Evolutionary conservation across 2,113 vertebrate species (phyloP).

Genomic region (Columbina picui): DNA sequence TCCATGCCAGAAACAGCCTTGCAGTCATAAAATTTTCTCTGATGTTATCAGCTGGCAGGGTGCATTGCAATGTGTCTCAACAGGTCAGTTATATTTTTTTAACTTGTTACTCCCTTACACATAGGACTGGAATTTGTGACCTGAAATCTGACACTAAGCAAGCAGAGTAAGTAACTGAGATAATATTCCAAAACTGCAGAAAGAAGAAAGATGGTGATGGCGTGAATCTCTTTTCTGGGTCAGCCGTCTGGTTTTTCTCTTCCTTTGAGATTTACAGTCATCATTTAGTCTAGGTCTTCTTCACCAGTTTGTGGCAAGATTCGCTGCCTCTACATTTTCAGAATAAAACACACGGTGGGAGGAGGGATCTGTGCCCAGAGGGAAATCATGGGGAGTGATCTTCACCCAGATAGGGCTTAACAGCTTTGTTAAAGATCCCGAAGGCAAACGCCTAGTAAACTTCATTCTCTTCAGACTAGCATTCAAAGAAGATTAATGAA

Average conservation of each 20-base stretch:
- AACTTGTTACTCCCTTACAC: neutral
- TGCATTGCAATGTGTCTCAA: neutral
- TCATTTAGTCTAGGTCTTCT: conserved; percentile 7
- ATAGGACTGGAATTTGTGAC: neutral
- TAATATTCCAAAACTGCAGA: neutral
- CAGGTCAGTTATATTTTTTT: neutral
- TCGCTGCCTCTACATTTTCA: neutral
- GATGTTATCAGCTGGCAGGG: neutral
- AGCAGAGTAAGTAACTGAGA: neutral
- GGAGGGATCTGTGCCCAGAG: neutral
- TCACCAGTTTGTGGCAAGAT: neutral
- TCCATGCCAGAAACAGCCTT: neutral
- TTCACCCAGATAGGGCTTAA: neutral
- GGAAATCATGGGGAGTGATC: neutral
- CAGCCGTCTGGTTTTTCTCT: neutral
- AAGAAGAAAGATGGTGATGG: neutral
- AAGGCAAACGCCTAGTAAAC: neutral
- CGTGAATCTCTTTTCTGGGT: neutral
- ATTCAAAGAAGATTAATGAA: neutral
- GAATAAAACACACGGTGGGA: neutral
- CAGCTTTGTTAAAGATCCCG: neutral
- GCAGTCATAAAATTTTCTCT: neutral
- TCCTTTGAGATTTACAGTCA: conserved; percentile 17
- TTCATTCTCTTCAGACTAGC: neutral
- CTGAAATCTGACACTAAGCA: conserved; percentile 1